phyloP scores from a whole-genome alignment of 2,113 vertebrate genomes.

The Forbesichthys papilliferus region DNA sequence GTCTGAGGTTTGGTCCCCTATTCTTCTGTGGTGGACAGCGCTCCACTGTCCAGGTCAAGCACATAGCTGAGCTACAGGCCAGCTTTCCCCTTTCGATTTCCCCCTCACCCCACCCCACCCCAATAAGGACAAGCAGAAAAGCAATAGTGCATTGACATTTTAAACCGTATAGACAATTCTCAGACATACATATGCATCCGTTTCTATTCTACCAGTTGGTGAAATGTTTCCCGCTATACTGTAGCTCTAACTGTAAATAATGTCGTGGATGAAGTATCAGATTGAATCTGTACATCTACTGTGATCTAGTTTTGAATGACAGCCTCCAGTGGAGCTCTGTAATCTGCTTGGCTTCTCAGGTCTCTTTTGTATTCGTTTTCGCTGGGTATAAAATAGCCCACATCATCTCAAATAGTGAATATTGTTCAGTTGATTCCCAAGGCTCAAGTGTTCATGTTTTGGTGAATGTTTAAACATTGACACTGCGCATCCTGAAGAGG shows the following conservation, averaged over 20 bases:
- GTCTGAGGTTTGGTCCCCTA: conserved; percentile 3
- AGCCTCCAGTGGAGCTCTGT: no score
- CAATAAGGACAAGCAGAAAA: no score
- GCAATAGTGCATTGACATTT: no score
- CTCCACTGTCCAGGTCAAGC: conserved; percentile 6
- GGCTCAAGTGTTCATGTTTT: not conserved
- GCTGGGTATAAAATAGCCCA: not conserved
- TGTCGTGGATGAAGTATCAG: no score
- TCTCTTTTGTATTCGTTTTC: not conserved
- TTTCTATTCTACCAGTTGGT: no score
- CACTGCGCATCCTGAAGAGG: conserved; percentile 39
- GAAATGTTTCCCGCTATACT: no score
- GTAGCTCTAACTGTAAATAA: no score
- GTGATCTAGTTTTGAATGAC: no score
- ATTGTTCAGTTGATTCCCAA: not conserved
- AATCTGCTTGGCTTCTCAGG: no score
- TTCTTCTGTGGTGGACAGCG: not conserved
- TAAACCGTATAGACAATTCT: no score
- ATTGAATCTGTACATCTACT: not conserved
- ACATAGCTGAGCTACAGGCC: not conserved
- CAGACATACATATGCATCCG: no score
- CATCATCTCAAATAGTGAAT: not conserved
- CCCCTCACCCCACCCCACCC: no score
- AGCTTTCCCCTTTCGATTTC: not conserved
- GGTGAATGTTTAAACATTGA: conserved; percentile 37